Percentiles rank a stretch among this genome's conserved stretches.
phyloP scores from a whole-genome alignment of 2,113 vertebrate genomes.

The Amphiprion percula region DNA sequence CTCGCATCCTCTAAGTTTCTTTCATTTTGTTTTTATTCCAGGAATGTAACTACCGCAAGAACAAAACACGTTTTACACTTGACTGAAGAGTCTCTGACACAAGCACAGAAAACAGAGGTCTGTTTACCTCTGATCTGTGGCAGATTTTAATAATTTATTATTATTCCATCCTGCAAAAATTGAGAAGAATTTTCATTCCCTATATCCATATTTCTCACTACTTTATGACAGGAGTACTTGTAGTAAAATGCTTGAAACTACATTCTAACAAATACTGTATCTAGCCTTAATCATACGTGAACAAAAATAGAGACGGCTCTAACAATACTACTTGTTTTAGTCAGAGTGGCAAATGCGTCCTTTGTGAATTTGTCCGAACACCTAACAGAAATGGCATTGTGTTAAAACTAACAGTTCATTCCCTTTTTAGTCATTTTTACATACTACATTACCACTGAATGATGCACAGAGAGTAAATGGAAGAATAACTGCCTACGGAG shows the following conservation, averaged over 20 bases:
- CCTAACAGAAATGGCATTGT: not conserved
- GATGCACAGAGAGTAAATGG: not conserved
- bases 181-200: not conserved
- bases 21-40: not conserved
- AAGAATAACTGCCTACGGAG: not conserved
- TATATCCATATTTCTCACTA: not conserved
- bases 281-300: not conserved
- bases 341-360: no score
- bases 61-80: not conserved
- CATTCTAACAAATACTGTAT: not conserved
- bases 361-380: no score
- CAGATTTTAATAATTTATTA: not conserved
- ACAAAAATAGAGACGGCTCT: not conserved
- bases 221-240: no score
- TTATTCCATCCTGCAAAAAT: not conserved
- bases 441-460: not conserved
- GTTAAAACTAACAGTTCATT: not conserved
- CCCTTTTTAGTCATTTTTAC: not conserved
- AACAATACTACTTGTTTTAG: no score
- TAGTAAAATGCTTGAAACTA: no score
- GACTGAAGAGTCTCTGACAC: not conserved
- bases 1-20: not conserved
- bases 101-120: not conserved
- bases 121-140: constrained; percentile 13
- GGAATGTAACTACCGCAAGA: not conserved